phyloP scores from a whole-genome alignment of 2,888 invertebrate genomes.

The Drosophila melanosoma region DNA sequence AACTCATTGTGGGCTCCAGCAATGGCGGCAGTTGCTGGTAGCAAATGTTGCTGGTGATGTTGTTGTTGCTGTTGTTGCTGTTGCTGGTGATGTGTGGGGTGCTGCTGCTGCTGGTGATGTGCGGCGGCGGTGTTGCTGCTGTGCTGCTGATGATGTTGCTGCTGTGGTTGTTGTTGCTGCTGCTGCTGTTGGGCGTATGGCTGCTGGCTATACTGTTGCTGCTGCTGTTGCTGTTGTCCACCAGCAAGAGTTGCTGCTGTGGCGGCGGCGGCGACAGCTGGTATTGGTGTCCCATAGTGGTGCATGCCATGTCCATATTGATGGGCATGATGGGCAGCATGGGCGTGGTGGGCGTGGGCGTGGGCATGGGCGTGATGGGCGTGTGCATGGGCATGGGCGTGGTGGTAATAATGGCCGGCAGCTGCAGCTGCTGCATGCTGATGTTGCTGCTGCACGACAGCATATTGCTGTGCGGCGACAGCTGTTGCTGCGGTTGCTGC shows the following conservation, averaged over 20 bases:
- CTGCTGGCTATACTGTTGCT: constrained; percentile 74
- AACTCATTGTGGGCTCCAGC: constrained; percentile 87
- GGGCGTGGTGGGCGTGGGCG: constrained; percentile 72
- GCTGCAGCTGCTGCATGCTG: constrained; percentile 73
- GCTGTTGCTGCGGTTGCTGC: constrained; percentile 76
- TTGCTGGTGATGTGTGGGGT: constrained; percentile 57
- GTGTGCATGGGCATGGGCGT: constrained; percentile 52
- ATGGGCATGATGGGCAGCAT: constrained; percentile 52
- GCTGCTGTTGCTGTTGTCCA: constrained; percentile 48
- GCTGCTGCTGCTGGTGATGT: constrained; percentile 71
- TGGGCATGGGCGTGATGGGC: constrained; percentile 57
- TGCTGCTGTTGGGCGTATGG: constrained; percentile 72
- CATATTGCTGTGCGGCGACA: constrained; percentile 78
- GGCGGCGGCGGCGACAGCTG: constrained; percentile 86
- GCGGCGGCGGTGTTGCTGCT: constrained; percentile 60
- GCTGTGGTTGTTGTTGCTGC: constrained; percentile 60
- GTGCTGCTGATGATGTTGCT: constrained; percentile 44
- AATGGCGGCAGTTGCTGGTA: constrained; percentile 86
- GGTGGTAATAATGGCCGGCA: constrained; percentile 85
- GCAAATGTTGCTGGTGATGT: constrained; percentile 74
- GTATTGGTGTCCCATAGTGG: constrained; percentile 80
- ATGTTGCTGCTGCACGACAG: constrained; percentile 68
- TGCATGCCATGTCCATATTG: constrained; percentile 77
- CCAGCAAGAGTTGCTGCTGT: constrained; percentile 65
- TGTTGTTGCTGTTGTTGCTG: constrained; percentile 60